Conservation (phyloP, 2,888 invertebrate genomes). For the Cyclophora albipunctata region DNA sequence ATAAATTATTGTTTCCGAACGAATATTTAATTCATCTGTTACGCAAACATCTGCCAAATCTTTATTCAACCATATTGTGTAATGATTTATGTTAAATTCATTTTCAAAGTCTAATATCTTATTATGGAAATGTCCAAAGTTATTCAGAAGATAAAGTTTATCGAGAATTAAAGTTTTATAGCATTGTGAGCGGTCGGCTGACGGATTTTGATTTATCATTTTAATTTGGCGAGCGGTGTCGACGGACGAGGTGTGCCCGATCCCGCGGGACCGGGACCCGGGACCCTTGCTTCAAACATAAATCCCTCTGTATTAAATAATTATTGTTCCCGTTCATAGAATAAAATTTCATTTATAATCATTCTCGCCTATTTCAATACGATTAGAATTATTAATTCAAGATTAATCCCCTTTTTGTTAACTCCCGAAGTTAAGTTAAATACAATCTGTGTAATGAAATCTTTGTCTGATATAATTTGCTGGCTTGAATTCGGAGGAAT, state of each 20-base stretch:
- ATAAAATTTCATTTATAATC: conserved; percentile 32
- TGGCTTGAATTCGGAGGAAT: too few species aligned
- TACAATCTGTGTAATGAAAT: too few species aligned
- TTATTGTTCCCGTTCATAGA: conserved; percentile 40
- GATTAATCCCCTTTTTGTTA: too few species aligned
- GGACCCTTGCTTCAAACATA: conserved; percentile 52
- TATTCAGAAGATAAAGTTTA: conserved; percentile 9
- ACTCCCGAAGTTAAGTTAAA: too few species aligned
- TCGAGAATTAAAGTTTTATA: conserved; percentile 17
- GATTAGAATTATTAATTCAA: not conserved
- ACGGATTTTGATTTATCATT: conserved; percentile 71
- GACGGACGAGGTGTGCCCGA: conserved; percentile 50
- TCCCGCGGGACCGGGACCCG: conserved; percentile 34
- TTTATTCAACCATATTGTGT: too few species aligned
- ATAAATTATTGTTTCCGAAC: too few species aligned
- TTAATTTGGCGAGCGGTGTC: conserved; percentile 65
- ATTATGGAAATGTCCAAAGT: not conserved
- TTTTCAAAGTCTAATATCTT: not conserved
- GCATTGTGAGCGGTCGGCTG: conserved; percentile 35
- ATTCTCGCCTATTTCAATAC: conserved; percentile 9
- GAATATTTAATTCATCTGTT: too few species aligned
- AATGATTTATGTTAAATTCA: not conserved
- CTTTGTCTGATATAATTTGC: too few species aligned
- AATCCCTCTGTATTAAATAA: conserved; percentile 54
- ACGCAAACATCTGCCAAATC: too few species aligned